Percentiles rank a stretch among this genome's conserved stretches.
phyloP scores from a whole-genome alignment of 2,888 invertebrate species.

The Frankliniella intonsa region DNA sequence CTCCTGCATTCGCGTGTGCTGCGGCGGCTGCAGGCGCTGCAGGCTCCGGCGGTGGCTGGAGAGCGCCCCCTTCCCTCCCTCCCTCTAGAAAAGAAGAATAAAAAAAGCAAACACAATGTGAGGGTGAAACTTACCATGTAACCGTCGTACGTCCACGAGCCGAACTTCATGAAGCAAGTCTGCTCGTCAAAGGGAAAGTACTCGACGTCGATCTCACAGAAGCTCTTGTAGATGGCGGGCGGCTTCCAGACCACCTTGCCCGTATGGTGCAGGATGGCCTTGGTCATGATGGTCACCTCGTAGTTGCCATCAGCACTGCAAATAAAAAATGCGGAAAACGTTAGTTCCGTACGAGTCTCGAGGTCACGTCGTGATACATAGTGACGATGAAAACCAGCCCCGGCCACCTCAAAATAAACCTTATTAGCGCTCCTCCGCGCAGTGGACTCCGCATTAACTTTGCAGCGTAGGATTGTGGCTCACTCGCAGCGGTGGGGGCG shows the following conservation, averaged over 20 bases:
- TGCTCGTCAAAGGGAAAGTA: conserved; percentile 94
- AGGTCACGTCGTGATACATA: too few species aligned
- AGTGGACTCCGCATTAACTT: too few species aligned
- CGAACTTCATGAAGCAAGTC: conserved; percentile 93
- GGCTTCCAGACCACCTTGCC: conserved; percentile 96
- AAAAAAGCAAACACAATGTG: too few species aligned
- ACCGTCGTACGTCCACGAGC: conserved; percentile 92
- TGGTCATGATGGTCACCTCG: conserved; percentile 97
- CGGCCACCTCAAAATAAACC: too few species aligned
- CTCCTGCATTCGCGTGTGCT: not conserved
- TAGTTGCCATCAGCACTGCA: conserved; percentile 94
- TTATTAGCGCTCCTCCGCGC: too few species aligned
- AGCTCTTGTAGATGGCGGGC: conserved; percentile 97
- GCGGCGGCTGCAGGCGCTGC: too few species aligned
- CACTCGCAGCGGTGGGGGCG: too few species aligned
- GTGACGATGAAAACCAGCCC: too few species aligned
- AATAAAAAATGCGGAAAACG: conserved; percentile 24
- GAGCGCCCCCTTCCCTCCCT: too few species aligned
- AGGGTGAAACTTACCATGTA: conserved; percentile 66
- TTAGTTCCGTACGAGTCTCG: not conserved
- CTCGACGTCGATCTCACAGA: conserved; percentile 91
- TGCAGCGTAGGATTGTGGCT: too few species aligned
- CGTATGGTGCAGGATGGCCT: conserved; percentile 88
- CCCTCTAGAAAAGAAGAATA: too few species aligned
- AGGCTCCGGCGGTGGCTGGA: too few species aligned